These are phyloP conservation scores for Caranx ignobilis DNA, from an alignment of 2,113 vertebrate species.

Conservation along the genomic window DNA sequence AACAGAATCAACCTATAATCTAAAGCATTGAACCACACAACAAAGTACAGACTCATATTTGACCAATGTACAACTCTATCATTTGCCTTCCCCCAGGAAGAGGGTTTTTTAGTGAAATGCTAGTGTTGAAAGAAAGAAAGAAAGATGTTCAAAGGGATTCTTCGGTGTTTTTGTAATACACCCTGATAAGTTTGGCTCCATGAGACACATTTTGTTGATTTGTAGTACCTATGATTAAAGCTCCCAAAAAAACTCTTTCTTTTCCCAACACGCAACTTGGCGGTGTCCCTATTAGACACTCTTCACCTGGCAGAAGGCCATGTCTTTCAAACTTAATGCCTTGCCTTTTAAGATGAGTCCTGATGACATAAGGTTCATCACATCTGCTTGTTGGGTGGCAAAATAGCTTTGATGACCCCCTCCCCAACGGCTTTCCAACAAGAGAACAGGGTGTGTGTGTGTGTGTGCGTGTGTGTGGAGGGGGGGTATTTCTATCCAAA, in stretches of 20 bases:
- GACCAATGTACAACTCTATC: neutral
- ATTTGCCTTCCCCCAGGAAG: neutral
- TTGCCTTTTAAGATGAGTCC: neutral
- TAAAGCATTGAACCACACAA: neutral
- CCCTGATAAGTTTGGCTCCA: neutral
- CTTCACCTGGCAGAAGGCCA: neutral
- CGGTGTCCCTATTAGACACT: neutral
- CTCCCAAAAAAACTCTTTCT: neutral
- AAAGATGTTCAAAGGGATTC: neutral
- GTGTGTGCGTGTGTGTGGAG: too few species aligned
- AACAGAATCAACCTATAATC: neutral
- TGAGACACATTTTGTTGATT: neutral
- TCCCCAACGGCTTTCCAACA: too few species aligned
- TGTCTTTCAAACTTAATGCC: neutral
- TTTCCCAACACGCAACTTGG: neutral
- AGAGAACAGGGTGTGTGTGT: too few species aligned
- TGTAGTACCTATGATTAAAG: neutral
- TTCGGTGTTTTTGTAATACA: neutral
- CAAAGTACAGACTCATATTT: neutral
- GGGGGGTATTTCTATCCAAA: too few species aligned
- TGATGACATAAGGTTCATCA: neutral
- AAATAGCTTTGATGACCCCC: too few species aligned
- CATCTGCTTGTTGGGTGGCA: neutral
- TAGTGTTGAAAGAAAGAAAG: neutral
- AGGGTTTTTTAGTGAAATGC: neutral